Evolutionary conservation across 2,113 vertebrate genomes (phyloP).

Genomic region (Salvator merianae): DNA sequence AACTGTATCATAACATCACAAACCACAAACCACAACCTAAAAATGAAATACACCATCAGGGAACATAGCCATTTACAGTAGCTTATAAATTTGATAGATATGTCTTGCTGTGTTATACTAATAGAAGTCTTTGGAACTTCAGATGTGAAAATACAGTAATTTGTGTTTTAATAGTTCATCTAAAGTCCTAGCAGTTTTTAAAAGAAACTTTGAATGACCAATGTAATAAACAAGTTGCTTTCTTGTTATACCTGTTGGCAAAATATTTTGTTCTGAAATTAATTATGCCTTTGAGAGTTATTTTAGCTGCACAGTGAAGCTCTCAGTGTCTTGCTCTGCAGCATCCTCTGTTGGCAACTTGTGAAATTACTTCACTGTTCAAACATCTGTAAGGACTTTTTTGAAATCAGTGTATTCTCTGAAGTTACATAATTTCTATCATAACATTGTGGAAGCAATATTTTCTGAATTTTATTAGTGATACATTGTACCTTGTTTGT

Average conservation of each 20-base stretch:
- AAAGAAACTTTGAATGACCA: not conserved
- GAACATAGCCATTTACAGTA: too few relatives aligned
- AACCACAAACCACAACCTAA: too few relatives aligned
- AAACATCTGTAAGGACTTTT: not conserved
- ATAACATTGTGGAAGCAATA: not conserved
- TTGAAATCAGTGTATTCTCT: not conserved
- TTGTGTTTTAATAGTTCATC: not conserved
- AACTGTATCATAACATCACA: too few relatives aligned
- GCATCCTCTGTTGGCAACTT: slow-evolving; percentile 43
- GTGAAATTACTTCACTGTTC: slow-evolving; percentile 35
- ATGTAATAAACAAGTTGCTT: not conserved
- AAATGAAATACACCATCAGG: too few relatives aligned
- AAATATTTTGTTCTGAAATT: slow-evolving; percentile 10
- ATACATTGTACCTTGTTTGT: not conserved
- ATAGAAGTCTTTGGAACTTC: not conserved
- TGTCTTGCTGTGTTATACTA: not conserved
- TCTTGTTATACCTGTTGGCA: not conserved
- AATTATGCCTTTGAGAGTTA: not conserved
- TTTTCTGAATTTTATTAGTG: not conserved
- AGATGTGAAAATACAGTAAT: not conserved
- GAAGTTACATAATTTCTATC: not conserved
- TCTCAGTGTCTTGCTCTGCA: slow-evolving; percentile 33
- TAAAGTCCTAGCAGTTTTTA: not conserved
- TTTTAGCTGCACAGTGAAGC: slow-evolving; percentile 22
- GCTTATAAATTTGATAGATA: not conserved